Percentiles rank a stretch among this genome's conserved stretches.
Evolutionary conservation across 23 tunicate genomes (phyloP).

Genomic region (Diplosoma virens): DNA sequence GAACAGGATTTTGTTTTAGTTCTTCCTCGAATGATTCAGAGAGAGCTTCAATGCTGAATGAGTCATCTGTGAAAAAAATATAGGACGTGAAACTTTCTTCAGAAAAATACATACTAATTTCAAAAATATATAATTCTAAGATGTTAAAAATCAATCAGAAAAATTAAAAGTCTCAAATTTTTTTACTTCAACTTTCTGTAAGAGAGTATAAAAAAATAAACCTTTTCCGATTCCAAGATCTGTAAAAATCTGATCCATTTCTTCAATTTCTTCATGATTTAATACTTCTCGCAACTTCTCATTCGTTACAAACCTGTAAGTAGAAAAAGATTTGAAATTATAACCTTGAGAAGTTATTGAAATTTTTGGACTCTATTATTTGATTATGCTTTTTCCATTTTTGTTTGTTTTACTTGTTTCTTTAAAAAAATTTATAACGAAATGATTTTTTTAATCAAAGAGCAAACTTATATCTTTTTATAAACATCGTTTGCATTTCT

Average conservation of each 20-base stretch:
- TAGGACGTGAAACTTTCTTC: no score
- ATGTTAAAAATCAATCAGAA: neutral
- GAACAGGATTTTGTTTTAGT: conserved; percentile 32
- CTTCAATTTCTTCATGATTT: conserved; percentile 70
- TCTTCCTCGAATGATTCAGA: conserved; percentile 56
- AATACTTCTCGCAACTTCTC: conserved; percentile 59
- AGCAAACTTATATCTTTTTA: no score
- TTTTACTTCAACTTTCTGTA: neutral
- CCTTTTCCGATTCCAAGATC: conserved; percentile 55
- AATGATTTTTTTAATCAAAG: no score
- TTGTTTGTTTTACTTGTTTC: no score
- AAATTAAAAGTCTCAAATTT: neutral
- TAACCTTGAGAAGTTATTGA: no score
- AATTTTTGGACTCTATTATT: no score
- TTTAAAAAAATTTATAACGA: no score
- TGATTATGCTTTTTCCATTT: no score
- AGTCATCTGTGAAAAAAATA: conserved; percentile 43
- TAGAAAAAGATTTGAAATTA: neutral
- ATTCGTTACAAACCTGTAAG: conserved; percentile 50
- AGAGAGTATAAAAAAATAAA: no score
- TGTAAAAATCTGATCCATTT: conserved; percentile 45
- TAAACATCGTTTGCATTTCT: no score
- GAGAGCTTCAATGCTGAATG: conserved; percentile 53
- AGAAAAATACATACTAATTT: neutral
- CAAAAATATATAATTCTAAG: neutral